Evolutionary conservation across 2,113 vertebrate species (phyloP).

Genomic region (Poicephalus meyeri): DNA sequence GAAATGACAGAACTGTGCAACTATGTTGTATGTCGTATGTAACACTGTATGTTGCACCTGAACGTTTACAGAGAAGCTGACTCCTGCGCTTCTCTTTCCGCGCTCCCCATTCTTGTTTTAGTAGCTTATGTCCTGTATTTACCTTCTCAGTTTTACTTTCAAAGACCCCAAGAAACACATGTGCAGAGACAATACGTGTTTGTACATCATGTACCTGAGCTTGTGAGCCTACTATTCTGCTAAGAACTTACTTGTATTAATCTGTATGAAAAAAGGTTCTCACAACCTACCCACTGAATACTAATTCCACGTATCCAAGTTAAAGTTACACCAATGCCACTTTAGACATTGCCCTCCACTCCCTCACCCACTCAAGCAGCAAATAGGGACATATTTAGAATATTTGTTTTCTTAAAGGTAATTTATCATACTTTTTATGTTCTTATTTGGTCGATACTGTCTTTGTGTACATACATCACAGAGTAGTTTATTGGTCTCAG

Average conservation of each 20-base stretch:
- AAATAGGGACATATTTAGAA: background rate
- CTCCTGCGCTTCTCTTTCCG: background rate
- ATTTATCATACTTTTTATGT: slow-evolving; percentile 71
- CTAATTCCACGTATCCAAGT: background rate
- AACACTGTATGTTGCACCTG: background rate
- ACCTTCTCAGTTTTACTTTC: background rate
- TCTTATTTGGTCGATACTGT: slow-evolving; percentile 68
- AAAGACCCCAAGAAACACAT: too few relatives aligned
- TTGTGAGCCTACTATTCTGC: background rate
- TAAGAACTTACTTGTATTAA: background rate
- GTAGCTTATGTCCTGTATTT: background rate
- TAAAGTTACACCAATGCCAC: background rate
- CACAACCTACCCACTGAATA: background rate
- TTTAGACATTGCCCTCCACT: background rate
- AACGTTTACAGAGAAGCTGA: background rate
- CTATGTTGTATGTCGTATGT: background rate
- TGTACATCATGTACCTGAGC: slow-evolving; percentile 54
- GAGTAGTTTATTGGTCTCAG: slow-evolving; percentile 87
- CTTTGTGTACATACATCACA: slow-evolving; percentile 88
- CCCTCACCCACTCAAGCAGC: background rate
- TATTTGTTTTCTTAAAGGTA: background rate
- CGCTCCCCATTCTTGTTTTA: background rate
- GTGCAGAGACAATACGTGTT: too few relatives aligned
- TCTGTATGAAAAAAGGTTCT: background rate
- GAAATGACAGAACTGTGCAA: background rate